A percentile compares a stretch with the other conserved stretches of the same genome.
Conservation (phyloP, 2,797 vertebrate species). For the Myiothlypis chrysogaster region DNA sequence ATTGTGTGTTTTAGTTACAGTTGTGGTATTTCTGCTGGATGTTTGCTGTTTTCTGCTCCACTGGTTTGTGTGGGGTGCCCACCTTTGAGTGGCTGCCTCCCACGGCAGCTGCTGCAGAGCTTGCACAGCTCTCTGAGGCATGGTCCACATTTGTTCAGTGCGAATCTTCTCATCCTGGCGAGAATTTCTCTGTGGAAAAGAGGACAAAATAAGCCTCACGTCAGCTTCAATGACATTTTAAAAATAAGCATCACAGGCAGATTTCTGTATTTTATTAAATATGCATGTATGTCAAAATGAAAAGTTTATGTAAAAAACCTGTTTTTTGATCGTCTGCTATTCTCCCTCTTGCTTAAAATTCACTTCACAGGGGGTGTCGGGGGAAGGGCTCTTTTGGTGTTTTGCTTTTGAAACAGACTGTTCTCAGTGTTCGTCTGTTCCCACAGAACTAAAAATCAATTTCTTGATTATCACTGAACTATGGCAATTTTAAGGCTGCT, state of each 20-base stretch:
- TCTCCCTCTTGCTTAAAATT: background rate
- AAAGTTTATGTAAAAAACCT: background rate
- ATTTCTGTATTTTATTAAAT: slow-evolving; percentile 41
- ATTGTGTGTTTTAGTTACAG: background rate
- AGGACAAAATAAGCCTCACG: background rate
- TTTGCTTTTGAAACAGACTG: background rate
- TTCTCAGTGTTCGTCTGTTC: background rate
- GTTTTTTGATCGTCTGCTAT: background rate
- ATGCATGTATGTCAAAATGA: slow-evolving; percentile 27
- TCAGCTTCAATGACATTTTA: slow-evolving; percentile 23
- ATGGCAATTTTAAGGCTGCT: background rate
- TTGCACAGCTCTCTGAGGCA: background rate
- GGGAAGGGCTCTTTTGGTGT: background rate
- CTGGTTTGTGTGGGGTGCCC: background rate
- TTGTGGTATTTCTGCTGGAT: background rate
- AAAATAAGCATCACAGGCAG: background rate
- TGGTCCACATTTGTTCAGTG: background rate
- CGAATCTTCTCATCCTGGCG: background rate
- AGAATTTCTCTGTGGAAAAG: background rate
- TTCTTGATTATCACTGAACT: background rate
- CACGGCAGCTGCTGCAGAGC: background rate
- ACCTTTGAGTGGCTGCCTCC: background rate
- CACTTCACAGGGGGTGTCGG: background rate
- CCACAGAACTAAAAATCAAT: background rate
- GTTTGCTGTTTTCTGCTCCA: background rate